Percentiles rank a stretch among this genome's conserved stretches.
Evolutionary conservation across 2,113 vertebrate genomes (phyloP).

Genomic region (Nycticryphes semicollaris): DNA sequence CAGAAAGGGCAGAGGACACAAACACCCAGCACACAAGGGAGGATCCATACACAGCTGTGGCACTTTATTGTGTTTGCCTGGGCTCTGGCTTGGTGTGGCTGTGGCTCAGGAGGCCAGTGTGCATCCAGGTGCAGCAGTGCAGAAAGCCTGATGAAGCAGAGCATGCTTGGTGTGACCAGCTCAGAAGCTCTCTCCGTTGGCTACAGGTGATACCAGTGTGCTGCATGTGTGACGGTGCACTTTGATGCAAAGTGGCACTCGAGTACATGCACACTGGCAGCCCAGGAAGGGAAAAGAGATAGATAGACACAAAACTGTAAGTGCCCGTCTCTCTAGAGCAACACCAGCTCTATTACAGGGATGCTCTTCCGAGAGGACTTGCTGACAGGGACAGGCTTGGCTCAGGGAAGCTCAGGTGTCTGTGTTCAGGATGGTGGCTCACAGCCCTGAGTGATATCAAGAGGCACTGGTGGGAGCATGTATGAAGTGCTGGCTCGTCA

Average conservation of each 20-base stretch:
- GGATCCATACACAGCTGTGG: not conserved
- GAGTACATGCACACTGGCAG: not conserved
- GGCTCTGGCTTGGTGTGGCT: not conserved
- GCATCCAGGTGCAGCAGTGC: not conserved
- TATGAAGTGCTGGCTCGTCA: not conserved
- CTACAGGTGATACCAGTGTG: not conserved
- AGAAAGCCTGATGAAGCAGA: not conserved
- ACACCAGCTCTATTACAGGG: not conserved
- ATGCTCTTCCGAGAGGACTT: not conserved
- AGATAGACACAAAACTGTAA: not conserved
- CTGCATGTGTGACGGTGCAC: not conserved
- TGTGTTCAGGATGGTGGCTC: not conserved
- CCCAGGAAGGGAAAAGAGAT: not conserved
- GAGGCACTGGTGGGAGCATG: not conserved
- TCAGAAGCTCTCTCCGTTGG: not conserved
- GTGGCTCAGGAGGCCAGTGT: not conserved
- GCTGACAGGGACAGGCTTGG: not conserved
- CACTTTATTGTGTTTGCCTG: constrained; percentile 8
- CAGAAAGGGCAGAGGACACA: not conserved
- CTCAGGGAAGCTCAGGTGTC: not conserved
- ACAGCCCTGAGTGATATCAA: not conserved
- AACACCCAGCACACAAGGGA: not conserved
- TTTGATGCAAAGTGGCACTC: not conserved
- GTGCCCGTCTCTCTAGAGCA: not conserved
- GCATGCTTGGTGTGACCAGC: not conserved